Evolutionary conservation across 2,888 invertebrate species (phyloP), one percentile per base, ranked within the genome.

Genomic region (Drosophila recens): DNA sequence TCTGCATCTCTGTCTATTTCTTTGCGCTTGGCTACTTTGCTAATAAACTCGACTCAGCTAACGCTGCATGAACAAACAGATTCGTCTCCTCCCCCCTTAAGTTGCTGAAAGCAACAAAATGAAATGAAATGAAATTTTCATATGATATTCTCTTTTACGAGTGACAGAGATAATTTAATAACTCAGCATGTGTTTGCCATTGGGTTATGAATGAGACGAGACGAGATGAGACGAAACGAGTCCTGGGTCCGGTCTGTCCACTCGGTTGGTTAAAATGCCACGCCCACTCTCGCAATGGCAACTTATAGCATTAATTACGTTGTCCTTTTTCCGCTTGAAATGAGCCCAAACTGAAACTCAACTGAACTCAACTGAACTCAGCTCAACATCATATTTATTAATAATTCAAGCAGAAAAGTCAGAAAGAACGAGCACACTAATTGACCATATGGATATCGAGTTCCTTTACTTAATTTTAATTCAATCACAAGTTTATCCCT

Each of bases 11-110:
- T 30, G 58, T 56, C 56, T 42, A 40, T 34, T 70, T 63, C 79
- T 82, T 85, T 86, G 85, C 86, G 86, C 86, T 87, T 87, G 87
- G 87, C 73, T 87, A 87, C 87, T 87, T 87, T 86, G 80, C 87
- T 86, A 86, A 86, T 86, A 86, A 87, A 87, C 85, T 87, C 72
- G 53, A 56, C 45, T 64, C 64, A 62, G 58, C 63, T 48, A 71
- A 62, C 67, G 61, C 63, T 52, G 46, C 72, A 42, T 62, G 65
- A 73, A 20, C 52, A 49, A 49, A 46, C 46, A 17, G 36, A 34
- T 57, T 17, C 33, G 54, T 17, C 30, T 34, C n/a, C 27, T 13
- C 42, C 33, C 6, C 3, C 1, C 48, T 30, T 48, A 38, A 74
- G 74, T 67, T 75, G 75, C 54, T 73, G 78, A 81, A 72, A 67